Percentiles rank a stretch among this genome's conserved stretches.
Evolutionary conservation across 1,140 invertebrate species (phyloP).

Genomic region (Zaprionus gabonicus): DNA sequence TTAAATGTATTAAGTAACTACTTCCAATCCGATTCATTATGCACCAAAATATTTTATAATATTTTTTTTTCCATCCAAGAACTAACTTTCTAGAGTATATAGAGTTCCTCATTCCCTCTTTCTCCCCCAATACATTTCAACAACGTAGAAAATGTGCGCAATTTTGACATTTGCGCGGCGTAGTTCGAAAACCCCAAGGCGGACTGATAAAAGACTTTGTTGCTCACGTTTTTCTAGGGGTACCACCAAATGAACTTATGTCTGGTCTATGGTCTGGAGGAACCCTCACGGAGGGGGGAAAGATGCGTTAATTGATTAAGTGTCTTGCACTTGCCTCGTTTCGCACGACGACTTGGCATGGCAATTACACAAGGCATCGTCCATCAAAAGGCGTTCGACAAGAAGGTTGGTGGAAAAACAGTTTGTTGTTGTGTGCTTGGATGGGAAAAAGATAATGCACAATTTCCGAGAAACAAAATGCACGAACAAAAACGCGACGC

Average conservation of each 20-base stretch:
- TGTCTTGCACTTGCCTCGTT: constrained; percentile 5
- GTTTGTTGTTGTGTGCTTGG: constrained; percentile 1
- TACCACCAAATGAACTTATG: not conserved
- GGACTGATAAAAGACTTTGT: not conserved
- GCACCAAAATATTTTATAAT: too few relatives aligned
- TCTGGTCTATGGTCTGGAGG: not conserved
- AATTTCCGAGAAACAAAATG: constrained; percentile 11
- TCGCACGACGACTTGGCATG: not conserved
- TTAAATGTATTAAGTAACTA: too few relatives aligned
- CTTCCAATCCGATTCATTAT: too few relatives aligned
- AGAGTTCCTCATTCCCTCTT: not conserved
- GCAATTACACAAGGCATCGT: constrained; percentile 2
- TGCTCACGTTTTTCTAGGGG: not conserved
- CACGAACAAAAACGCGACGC: not conserved
- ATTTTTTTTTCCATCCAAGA: too few relatives aligned
- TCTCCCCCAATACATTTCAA: not conserved
- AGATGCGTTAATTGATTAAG: constrained; percentile 6
- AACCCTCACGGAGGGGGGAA: not conserved
- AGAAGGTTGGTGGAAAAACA: constrained; percentile 2
- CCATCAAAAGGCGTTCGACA: constrained; percentile 2
- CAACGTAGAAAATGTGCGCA: not conserved
- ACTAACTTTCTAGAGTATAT: not conserved
- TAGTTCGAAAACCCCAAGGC: not conserved
- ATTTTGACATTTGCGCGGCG: not conserved
- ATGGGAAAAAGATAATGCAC: constrained; percentile 10